phyloP scores from a whole-genome alignment of 30 jellyfish, hydroid and myxozoan species.

The Aurelia sp. region DNA sequence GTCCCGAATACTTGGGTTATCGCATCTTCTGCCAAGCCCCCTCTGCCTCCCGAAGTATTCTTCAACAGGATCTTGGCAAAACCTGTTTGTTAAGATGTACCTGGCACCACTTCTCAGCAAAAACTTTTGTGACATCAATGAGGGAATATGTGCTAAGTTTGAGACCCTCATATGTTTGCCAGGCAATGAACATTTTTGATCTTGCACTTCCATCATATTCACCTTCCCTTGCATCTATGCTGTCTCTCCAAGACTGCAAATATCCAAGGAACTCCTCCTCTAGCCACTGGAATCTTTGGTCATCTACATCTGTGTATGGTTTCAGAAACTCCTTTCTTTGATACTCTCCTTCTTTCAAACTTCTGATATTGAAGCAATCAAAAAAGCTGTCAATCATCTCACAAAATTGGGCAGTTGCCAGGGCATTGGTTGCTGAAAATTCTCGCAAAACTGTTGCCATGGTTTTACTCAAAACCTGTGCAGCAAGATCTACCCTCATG shows the following conservation, averaged over 20 bases:
- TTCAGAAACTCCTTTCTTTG: background rate
- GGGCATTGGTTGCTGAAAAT: background rate
- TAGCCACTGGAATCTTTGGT: conserved; percentile 12
- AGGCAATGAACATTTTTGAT: conserved; percentile 27
- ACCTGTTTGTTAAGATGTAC: background rate
- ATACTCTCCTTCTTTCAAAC: conserved; percentile 3
- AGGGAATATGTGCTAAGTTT: background rate
- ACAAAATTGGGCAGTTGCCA: conserved; percentile 10
- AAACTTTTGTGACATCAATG: background rate
- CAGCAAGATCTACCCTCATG: no score
- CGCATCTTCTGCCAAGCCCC: conserved; percentile 1
- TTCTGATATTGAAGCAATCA: conserved; percentile 16
- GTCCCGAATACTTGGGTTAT: background rate
- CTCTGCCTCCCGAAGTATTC: conserved; percentile 17
- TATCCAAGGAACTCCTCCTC: conserved; percentile 10
- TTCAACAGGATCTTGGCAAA: background rate
- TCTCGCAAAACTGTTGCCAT: no score
- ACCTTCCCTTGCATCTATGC: background rate
- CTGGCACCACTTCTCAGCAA: conserved; percentile 1
- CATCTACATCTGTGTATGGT: conserved; percentile 4
- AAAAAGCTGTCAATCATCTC: conserved; percentile 6
- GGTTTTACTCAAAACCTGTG: no score
- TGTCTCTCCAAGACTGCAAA: conserved; percentile 8
- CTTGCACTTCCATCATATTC: background rate
- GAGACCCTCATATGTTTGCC: conserved; percentile 31